Conservation (phyloP, 2,113 vertebrate genomes). For the Corvus cornix region DNA sequence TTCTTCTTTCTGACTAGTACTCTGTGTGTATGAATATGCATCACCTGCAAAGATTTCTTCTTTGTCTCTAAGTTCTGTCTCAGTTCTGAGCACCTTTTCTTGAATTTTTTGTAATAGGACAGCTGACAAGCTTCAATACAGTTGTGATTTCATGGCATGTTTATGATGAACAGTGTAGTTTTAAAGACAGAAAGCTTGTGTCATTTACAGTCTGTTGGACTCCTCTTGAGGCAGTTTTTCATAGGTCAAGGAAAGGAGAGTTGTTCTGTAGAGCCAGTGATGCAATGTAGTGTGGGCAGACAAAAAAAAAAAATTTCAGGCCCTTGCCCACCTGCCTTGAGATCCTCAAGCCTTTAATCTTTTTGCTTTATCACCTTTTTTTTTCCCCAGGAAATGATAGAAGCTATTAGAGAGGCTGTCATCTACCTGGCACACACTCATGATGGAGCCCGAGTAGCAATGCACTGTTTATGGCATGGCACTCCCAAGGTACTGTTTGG, state of each 20-base stretch:
- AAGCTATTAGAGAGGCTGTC: constrained; percentile 90
- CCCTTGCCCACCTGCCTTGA: rapidly evolving
- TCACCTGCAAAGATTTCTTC: background rate
- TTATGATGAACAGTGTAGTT: background rate
- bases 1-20: background rate
- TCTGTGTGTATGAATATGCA: background rate
- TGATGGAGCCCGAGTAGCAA: constrained; percentile 91
- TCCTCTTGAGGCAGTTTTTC: background rate
- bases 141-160: background rate
- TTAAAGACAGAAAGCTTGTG: background rate
- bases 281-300: background rate
- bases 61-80: background rate
- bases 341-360: background rate
- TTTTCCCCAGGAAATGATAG: constrained; percentile 89
- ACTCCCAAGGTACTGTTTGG: constrained; percentile 84
- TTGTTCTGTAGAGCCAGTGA: background rate
- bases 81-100: background rate
- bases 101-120: background rate
- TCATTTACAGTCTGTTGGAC: background rate
- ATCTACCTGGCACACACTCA: constrained; percentile 95
- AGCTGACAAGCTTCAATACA: background rate
- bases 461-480: constrained; percentile 95
- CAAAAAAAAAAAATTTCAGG: background rate
- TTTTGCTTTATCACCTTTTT: background rate
- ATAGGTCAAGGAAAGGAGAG: background rate